Evolutionary conservation across 2,797 vertebrate genomes (phyloP), one percentile per base, ranked within the genome.

Genomic region (Erethizon dorsatum): DNA sequence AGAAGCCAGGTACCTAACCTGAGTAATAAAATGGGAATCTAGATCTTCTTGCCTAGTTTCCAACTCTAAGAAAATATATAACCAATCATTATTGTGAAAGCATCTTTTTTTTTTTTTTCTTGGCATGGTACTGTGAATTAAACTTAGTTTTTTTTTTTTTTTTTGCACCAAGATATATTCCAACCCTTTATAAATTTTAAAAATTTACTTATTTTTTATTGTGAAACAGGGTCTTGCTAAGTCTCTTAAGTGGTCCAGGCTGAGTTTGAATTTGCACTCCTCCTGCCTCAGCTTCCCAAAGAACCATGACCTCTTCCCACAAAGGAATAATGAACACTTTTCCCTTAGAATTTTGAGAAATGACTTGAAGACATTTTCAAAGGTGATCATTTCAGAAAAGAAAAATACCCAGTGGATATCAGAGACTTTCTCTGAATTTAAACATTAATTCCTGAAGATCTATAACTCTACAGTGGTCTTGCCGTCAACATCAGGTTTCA

Each of bases 171-270:
- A 50, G 12, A 50, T 50, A 45, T 77, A 77, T 15, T 50, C 11
- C 5, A 15, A 7, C 13, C 14, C 14, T 50, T 77, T 50, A 52
- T 50, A 9, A 15, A n/a, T 10, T 31, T 77, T 6, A 15, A 45
- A 41, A 24, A 7, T 26, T 2, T 28, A 1, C 3, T 45, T 47
- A 4, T 18, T 77, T 17, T 0, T 26, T 31, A 8, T 15, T 17
- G 50, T 77, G 45, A 50, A 37, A 31, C 26, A 77, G 28, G 13
- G 24, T 50, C 47, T 77, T 26, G 5, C 12, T 47, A 47, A 47
- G 71, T 75, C 71, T 45, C n/a, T 52, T 31, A 31, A 31, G 45
- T 50, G 26, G 47, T 28, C 14, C 45, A 77, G 26, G 3, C 45
- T 52, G 24, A 26, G 12, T 26, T 47, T 15, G 28, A 17, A 78